Evolutionary conservation across 2,113 vertebrate genomes (phyloP), one percentile per base, ranked within the genome.

Genomic region (Hemibagrus wyckioides): DNA sequence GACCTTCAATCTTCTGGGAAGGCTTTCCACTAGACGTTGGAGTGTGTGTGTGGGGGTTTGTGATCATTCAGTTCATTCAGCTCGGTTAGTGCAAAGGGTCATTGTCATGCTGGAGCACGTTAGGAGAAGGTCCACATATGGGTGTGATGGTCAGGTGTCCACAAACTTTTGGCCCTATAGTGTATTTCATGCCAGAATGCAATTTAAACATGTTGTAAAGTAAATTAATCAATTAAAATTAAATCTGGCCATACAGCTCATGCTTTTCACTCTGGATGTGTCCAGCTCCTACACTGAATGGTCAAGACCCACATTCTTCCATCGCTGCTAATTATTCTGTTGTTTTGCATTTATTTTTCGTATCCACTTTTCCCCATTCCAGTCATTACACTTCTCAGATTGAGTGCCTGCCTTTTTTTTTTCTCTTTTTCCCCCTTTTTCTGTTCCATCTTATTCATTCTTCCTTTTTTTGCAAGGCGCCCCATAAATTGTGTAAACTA

Each of bases 301-400:
- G 11, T 39, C 33, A 57, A 7, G 36, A 21, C 30, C 13, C 9
- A 14, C 0, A 25, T 59, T 59, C 17, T 28, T 81, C n/a, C 23
- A 80, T 80, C 36, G 19, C 36, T 59, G 54, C 44, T 36, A 54
- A 69, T 36, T 83, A 39, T 39, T 56, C 13, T 28, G 30, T 8
- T 23, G 39, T 23, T 25, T 36, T 65, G 95, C 96, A 96, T 96
- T 94, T 95, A 85, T 87, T 65, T 79, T 73, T 79, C 44, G 57
- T 17, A 19, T 33, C 13, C 80, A 1, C 39, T 73, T 59, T 85
- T 54, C 73, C 28, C 41, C 69, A 14, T 80, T 88, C 56, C 67
- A 57, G 61, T 89, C 87, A 69, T 63, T 88, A 59, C 39, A 10
- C 39, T 79, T 48, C 84, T 84, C 69, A 21, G n/a, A 83, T 77